Conservation (phyloP, 2,113 vertebrate genomes). For the Zosterops borbonicus region DNA sequence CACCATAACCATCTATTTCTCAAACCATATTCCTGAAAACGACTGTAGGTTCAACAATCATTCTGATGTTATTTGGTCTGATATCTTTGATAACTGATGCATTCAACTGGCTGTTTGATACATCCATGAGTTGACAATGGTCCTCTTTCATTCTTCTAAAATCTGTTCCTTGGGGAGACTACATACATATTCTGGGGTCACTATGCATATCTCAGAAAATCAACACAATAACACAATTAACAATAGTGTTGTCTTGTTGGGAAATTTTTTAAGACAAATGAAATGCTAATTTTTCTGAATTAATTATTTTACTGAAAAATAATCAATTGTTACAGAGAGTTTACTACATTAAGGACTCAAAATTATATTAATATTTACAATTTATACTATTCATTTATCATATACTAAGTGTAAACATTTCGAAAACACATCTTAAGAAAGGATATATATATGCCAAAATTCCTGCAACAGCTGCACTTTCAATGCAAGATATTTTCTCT, state of each 20-base stretch:
- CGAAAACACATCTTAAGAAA: neutral
- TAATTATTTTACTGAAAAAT: neutral
- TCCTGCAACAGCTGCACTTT: neutral
- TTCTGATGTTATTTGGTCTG: neutral
- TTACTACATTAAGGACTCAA: neutral
- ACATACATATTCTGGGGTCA: neutral
- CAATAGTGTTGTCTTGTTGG: too few species aligned
- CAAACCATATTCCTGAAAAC: neutral
- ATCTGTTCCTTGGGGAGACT: neutral
- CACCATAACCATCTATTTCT: neutral
- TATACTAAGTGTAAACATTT: neutral
- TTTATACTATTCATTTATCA: neutral
- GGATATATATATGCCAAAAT: neutral
- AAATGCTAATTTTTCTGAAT: neutral
- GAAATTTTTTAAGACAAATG: neutral
- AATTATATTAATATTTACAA: neutral
- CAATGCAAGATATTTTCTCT: neutral
- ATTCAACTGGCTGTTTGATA: neutral
- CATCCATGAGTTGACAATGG: neutral
- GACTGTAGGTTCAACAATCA: neutral
- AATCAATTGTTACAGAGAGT: neutral
- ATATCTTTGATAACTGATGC: neutral
- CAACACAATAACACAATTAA: neutral
- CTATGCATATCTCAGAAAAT: neutral
- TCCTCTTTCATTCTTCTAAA: neutral